A percentile compares a stretch with the other conserved stretches of the same genome.
Evolutionary conservation across 2,888 invertebrate species (phyloP).

Genomic region (Dysmachus trigonus): DNA sequence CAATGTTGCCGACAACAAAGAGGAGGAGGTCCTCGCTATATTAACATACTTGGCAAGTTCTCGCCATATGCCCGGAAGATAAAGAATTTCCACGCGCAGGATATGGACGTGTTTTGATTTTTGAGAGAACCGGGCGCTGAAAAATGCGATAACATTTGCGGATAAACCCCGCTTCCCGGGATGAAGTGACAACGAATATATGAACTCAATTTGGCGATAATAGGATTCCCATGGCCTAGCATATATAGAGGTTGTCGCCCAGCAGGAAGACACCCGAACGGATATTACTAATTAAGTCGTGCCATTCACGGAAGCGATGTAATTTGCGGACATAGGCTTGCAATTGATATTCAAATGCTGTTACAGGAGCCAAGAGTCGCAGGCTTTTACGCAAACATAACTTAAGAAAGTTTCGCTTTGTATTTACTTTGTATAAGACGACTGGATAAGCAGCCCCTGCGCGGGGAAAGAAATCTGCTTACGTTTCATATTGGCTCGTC

Average conservation of each 20-base stretch:
- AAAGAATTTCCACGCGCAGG: slow-evolving; percentile 30
- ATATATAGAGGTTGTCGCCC: neutral
- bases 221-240: neutral
- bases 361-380: neutral
- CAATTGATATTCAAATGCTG: slow-evolving; percentile 31
- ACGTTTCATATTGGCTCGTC: neutral
- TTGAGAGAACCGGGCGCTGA: slow-evolving; percentile 11
- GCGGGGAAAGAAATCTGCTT: neutral
- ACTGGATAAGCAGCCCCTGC: neutral
- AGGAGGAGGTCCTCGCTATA: neutral
- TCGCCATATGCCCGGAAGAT: slow-evolving; percentile 28
- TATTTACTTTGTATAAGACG: slow-evolving; percentile 34
- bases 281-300: slow-evolving; percentile 11
- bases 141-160: slow-evolving; percentile 37
- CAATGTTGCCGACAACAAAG: slow-evolving; percentile 14
- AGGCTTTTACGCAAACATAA: neutral
- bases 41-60: slow-evolving; percentile 37
- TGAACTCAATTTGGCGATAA: slow-evolving; percentile 26
- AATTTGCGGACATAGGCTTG: neutral
- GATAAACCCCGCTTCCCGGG: neutral
- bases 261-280: neutral
- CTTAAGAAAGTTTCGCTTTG: neutral
- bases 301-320: neutral
- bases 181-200: slow-evolving; percentile 35
- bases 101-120: slow-evolving; percentile 42